These are phyloP conservation scores for Agonopterix alstromeriana DNA, from an alignment of 2,888 invertebrate species.

Conservation along the genomic window DNA sequence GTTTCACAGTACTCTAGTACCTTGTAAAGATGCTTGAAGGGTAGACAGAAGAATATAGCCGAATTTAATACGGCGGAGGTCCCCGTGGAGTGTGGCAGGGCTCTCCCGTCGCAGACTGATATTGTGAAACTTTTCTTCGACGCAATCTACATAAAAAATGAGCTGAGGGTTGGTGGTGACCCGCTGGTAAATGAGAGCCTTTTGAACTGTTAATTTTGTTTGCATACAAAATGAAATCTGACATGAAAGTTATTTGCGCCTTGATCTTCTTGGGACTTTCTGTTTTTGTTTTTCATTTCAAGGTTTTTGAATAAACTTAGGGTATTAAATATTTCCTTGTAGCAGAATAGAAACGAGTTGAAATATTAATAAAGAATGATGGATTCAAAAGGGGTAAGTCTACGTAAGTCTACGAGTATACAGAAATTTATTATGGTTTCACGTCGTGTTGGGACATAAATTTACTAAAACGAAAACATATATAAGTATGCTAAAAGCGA, in stretches of 20 bases:
- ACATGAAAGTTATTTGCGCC: slow-evolving; percentile 59
- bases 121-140: slow-evolving; percentile 72
- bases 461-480: too few relatives aligned
- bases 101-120: slow-evolving; percentile 57
- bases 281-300: slow-evolving; percentile 22
- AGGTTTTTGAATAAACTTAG: too few relatives aligned
- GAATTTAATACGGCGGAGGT: slow-evolving; percentile 54
- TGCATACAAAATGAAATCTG: slow-evolving; percentile 69
- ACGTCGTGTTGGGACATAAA: too few relatives aligned
- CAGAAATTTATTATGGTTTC: too few relatives aligned
- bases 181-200: slow-evolving; percentile 70
- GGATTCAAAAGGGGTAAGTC: too few relatives aligned
- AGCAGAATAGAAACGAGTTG: too few relatives aligned
- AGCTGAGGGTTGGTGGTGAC: slow-evolving; percentile 64
- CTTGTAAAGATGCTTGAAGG: slow-evolving; percentile 43
- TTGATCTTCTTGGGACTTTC: slow-evolving; percentile 37
- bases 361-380: too few relatives aligned
- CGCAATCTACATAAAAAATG: slow-evolving; percentile 75
- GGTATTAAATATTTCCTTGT: too few relatives aligned
- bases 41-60: slow-evolving; percentile 47
- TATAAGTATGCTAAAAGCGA: too few relatives aligned
- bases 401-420: too few relatives aligned
- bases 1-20: slow-evolving; percentile 25
- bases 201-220: slow-evolving; percentile 73
- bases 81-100: slow-evolving; percentile 43